These are phyloP conservation scores for Leucophenga varia DNA, from an alignment of 1,140 invertebrate genomes.

Conservation along the genomic window DNA sequence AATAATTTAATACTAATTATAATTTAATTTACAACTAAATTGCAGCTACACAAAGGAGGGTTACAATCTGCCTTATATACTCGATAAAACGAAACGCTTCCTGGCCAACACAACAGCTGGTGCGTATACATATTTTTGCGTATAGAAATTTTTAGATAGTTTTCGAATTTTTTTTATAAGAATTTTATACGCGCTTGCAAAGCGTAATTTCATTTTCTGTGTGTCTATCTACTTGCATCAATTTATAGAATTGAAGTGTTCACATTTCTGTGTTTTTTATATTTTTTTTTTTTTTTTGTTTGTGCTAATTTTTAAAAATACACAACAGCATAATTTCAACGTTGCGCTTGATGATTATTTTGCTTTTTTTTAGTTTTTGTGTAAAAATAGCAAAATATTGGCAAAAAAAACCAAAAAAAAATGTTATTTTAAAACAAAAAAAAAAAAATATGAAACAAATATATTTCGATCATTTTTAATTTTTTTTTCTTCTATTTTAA, in stretches of 20 bases:
- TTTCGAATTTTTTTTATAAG: no score
- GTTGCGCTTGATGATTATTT: slow-evolving; percentile 11
- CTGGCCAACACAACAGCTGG: slow-evolving; percentile 55
- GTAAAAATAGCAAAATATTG: slow-evolving; percentile 23
- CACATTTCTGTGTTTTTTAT: no score
- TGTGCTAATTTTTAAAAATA: slow-evolving; percentile 36
- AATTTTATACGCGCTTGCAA: no score
- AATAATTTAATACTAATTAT: slow-evolving; percentile 10
- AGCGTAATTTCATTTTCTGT: no score
- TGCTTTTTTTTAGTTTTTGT: slow-evolving; percentile 31
- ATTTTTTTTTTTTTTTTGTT: slow-evolving; percentile 1
- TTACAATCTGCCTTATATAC: slow-evolving; percentile 56
- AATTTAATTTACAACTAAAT: slow-evolving; percentile 5
- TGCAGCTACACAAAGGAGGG: slow-evolving; percentile 52
- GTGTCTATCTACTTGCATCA: no score
- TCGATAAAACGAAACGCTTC: slow-evolving; percentile 55
- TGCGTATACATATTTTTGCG: slow-evolving; percentile 28
- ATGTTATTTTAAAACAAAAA: slow-evolving; percentile 12
- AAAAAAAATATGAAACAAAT: slow-evolving; percentile 20
- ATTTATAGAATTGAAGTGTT: no score
- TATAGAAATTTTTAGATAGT: slow-evolving; percentile 4
- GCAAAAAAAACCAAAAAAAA: slow-evolving; percentile 22
- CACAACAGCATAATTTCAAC: slow-evolving; percentile 13
- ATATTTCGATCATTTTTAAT: no score
- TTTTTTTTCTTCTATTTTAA: slow-evolving; percentile 29